Evolutionary conservation across 2,797 vertebrate genomes (phyloP), one percentile per base, ranked within the genome.

Genomic region (Tinamus major): DNA sequence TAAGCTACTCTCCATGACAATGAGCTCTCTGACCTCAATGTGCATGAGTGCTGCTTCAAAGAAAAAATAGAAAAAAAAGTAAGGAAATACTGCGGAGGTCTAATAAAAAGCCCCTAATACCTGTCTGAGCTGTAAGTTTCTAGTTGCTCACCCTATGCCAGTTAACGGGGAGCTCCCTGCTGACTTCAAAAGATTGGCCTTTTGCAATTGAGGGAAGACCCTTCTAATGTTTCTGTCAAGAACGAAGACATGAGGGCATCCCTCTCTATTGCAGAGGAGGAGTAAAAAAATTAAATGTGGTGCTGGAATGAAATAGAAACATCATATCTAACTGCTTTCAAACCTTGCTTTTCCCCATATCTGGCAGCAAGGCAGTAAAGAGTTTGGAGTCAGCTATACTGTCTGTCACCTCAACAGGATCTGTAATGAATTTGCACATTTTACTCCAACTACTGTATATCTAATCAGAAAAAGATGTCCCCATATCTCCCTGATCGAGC

Each of bases 381-480:
- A 94, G 90, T 89, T 91, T 87, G 94, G 81, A 94, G 94, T 95
- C 85, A 90, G 88, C 63, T 84, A 81, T 89, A 76, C 69, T 95
- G 97, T 96, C 95, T 97, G 95, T 97, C 97, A 97, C 96, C 97
- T 97, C 97, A 87, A 79, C 51, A 89, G 96, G 97, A 98, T 98
- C 98, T 99, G 98, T 98, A 98, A 98, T 98, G 98, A 98, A 98
- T 99, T 98, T 98, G 98, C 98, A 98, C 98, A 98, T 97, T 98
- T 98, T 92, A 95, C 94, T 98, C 94, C 94, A 93, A 97, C 99
- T 99, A 99, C 99, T 99, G 99, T 99, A 98, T 98, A 98, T 98
- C 98, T 99, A 99, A 99, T 99, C 98, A 98, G 98, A 98, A 98
- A 99, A 99, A 99, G 99, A 98, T 99, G 99, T 98, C 98, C 97